Evolutionary conservation across 2,113 vertebrate genomes (phyloP), one percentile per base, ranked within the genome.

Genomic region (Spea bombifrons): DNA sequence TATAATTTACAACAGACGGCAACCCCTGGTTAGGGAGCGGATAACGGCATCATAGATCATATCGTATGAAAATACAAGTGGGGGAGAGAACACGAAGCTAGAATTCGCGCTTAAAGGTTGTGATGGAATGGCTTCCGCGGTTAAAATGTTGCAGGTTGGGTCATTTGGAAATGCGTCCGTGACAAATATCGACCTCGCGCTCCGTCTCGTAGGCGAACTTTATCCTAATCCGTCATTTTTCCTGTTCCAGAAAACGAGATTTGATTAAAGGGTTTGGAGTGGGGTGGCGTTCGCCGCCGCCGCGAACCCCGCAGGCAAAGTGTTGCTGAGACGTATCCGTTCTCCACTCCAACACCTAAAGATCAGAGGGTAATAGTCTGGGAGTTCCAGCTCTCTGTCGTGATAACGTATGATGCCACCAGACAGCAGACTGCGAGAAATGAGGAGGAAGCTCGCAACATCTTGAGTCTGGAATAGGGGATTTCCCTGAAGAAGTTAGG

Each of bases 261-360:
- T 59, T 59, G 55, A 59, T 59, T 59, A 59, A 59, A 59, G 55
- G 3, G 10, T 13, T 1, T 13, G 12, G 55, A 59, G 10, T 3
- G 6, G 15, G 55, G 9, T 4, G 55, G 1, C 15, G 8, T 13
- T 59, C 30, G 55, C 55, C 15, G 55, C 55, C 15, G 55, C 15
- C 55, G 15, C 9, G 8, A 4, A 59, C 7, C 55, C 55, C 55
- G 4, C 55, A 4, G 55, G 55, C 55, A 9, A 59, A 59, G 15
- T 4, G 12, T 8, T 3, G 8, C 10, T 0, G 5, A 64, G 61
- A 16, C 61, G 30, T 64, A 64, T 64, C 61, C 13, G 17, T 59
- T 59, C 55, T 59, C 55, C 61, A 64, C 17, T 64, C n/a, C 61
- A 30, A 30, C 61, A 64, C n/a, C 61, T 64, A 64, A 17, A 64